phyloP scores from a whole-genome alignment of 2,797 vertebrate species.

The Microchirus variegatus region DNA sequence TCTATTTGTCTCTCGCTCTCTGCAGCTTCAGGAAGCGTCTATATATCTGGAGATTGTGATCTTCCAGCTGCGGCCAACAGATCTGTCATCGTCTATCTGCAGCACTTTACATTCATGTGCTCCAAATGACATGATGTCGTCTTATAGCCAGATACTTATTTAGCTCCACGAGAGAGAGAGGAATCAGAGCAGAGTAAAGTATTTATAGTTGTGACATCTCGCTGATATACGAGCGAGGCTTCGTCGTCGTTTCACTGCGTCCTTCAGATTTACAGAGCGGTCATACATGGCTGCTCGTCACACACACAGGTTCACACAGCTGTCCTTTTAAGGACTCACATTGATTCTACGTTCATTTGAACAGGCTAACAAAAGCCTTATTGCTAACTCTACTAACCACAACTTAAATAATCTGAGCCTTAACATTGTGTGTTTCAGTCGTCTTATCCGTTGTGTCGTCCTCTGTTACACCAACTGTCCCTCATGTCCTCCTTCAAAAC shows the following conservation, averaged over 20 bases:
- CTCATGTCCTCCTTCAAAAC: too few species aligned
- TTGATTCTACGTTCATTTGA: too few species aligned
- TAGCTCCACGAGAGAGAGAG: slow-evolving; percentile 59
- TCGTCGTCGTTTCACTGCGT: slow-evolving; percentile 32
- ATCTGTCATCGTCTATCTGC: slow-evolving; percentile 23
- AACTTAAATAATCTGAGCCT: too few species aligned
- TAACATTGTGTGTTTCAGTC: too few species aligned
- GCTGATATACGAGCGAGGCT: slow-evolving; percentile 51
- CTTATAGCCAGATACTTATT: slow-evolving; percentile 39
- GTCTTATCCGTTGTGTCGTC: too few species aligned
- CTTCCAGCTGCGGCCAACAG: slow-evolving; percentile 15
- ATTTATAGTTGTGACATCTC: slow-evolving; percentile 32
- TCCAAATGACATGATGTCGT: slow-evolving; percentile 54
- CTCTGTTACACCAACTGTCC: too few species aligned
- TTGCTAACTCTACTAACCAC: too few species aligned
- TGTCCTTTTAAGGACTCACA: too few species aligned
- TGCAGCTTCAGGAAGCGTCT: slow-evolving; percentile 52
- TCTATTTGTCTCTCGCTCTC: slow-evolving; percentile 30
- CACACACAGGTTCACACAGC: neutral
- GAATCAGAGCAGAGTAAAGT: slow-evolving; percentile 35
- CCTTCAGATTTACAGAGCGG: slow-evolving; percentile 68
- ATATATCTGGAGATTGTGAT: slow-evolving; percentile 58
- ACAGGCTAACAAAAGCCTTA: too few species aligned
- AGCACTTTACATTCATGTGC: slow-evolving; percentile 38
- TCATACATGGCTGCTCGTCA: slow-evolving; percentile 42